A percentile compares a stretch with the other conserved stretches of the same genome.
These are phyloP conservation scores for Tetragonula carbonaria DNA, from an alignment of 2,888 invertebrate species.

Conservation along the genomic window DNA sequence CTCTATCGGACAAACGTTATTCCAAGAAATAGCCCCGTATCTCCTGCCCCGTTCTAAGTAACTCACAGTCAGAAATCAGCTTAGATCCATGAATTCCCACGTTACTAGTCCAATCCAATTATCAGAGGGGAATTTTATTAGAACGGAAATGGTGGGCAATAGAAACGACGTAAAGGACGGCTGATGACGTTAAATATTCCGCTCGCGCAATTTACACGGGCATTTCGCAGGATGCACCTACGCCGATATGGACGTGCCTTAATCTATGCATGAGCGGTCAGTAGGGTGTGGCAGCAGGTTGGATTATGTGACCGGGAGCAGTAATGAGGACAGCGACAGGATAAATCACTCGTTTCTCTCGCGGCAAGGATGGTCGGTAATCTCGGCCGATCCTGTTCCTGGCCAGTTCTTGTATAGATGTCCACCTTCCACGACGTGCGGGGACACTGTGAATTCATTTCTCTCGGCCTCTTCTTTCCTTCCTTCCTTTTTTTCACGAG, in stretches of 20 bases:
- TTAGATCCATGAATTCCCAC: no score
- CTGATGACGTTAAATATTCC: conserved; percentile 46
- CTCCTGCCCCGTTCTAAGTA: background rate
- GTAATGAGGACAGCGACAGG: conserved; percentile 80
- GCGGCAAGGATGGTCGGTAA: conserved; percentile 77
- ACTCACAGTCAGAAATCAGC: no score
- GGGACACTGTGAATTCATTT: conserved; percentile 65
- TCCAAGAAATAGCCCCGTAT: no score
- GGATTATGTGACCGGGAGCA: conserved; percentile 76
- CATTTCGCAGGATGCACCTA: conserved; percentile 65
- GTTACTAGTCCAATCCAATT: no score
- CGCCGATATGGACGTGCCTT: conserved; percentile 73
- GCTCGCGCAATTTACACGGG: conserved; percentile 57
- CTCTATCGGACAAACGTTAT: no score
- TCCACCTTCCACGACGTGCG: conserved; percentile 40
- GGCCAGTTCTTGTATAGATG: conserved; percentile 60
- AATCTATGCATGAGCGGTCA: conserved; percentile 71
- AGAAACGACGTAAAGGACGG: conserved; percentile 20
- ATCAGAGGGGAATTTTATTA: background rate
- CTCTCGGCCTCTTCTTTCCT: conserved; percentile 35
- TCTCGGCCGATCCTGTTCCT: conserved; percentile 77
- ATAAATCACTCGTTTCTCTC: conserved; percentile 80
- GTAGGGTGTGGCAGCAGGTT: conserved; percentile 78
- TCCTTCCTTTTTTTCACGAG: conserved; percentile 46
- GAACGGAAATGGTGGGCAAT: background rate